Evolutionary conservation across 37 sponge, comb jelly and placozoan species (phyloP).

Genomic region (Theonella swinhoei): DNA sequence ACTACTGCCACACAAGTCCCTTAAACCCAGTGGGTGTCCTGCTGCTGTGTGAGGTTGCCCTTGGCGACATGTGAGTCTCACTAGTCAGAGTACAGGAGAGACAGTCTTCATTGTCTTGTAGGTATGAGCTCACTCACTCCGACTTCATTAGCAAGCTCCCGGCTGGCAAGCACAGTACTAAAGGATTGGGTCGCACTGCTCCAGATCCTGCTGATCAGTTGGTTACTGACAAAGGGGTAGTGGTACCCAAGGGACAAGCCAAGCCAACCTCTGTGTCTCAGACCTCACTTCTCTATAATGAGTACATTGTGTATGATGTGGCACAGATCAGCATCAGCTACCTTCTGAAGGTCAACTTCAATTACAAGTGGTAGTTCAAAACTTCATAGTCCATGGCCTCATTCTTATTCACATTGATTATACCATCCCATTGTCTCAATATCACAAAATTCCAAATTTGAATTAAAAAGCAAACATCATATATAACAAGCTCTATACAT

Average conservation of each 20-base stretch:
- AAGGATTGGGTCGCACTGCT: conserved; percentile 82
- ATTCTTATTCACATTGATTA: too few species aligned
- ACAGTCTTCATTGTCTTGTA: conserved; percentile 1
- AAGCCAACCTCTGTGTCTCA: conserved; percentile 3
- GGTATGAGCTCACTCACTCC: conserved; percentile 76
- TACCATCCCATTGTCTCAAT: too few species aligned
- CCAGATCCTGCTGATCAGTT: conserved; percentile 68
- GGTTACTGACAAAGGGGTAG: conserved; percentile 52
- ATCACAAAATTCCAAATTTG: too few species aligned
- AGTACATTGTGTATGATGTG: conserved; percentile 99
- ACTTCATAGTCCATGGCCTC: too few species aligned
- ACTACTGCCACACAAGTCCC: conserved; percentile 86
- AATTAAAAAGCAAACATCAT: too few species aligned
- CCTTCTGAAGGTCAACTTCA: conserved; percentile 87
- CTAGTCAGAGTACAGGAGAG: background rate
- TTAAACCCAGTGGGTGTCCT: conserved; percentile 75
- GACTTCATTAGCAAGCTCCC: conserved; percentile 88
- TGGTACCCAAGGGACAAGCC: conserved; percentile 82
- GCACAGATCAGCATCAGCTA: conserved; percentile 92
- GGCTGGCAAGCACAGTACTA: conserved; percentile 96
- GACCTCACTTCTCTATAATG: conserved; percentile 73
- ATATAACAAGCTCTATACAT: too few species aligned
- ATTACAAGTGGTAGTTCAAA: conserved; percentile 54
- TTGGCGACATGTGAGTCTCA: conserved; percentile 92
- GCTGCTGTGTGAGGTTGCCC: conserved; percentile 97